These are phyloP conservation scores for Holocentrus rufus DNA, from an alignment of 2,797 vertebrate species.

Conservation along the genomic window DNA sequence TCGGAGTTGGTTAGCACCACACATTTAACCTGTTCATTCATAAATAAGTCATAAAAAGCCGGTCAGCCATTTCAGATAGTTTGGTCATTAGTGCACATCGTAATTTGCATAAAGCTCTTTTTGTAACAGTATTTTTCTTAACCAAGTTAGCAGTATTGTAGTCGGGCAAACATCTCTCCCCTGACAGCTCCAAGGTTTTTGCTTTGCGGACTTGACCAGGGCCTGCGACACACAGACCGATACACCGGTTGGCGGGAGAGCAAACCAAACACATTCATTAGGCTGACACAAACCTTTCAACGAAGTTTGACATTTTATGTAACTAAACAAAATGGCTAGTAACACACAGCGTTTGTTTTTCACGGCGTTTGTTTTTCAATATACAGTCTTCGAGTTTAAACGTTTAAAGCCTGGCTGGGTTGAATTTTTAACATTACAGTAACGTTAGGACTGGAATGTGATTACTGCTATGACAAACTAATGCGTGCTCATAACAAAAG, in stretches of 20 bases:
- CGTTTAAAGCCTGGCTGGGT: not conserved
- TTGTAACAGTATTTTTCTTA: accelerated
- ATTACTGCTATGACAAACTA: not conserved
- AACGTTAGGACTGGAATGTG: not conserved
- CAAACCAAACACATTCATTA: conserved; percentile 56
- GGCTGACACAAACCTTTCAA: not conserved
- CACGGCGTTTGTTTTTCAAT: not conserved
- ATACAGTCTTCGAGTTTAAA: not conserved
- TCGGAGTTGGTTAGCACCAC: conserved; percentile 5
- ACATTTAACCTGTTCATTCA: conserved; percentile 5
- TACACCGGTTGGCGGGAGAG: conserved; percentile 81
- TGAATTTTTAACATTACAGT: not conserved
- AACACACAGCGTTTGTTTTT: not conserved
- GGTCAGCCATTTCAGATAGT: not conserved
- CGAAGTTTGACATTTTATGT: not conserved
- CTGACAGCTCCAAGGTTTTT: conserved; percentile 34
- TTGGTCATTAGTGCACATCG: accelerated
- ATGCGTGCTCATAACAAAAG: not conserved
- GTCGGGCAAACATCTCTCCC: not conserved
- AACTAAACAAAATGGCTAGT: not conserved
- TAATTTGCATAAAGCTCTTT: accelerated
- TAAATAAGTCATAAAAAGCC: not conserved
- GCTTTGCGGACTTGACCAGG: conserved; percentile 34
- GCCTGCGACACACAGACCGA: conserved; percentile 52
- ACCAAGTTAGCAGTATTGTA: not conserved